Conservation (phyloP, 2,888 invertebrate species). For the Leptinotarsa haldemani region DNA sequence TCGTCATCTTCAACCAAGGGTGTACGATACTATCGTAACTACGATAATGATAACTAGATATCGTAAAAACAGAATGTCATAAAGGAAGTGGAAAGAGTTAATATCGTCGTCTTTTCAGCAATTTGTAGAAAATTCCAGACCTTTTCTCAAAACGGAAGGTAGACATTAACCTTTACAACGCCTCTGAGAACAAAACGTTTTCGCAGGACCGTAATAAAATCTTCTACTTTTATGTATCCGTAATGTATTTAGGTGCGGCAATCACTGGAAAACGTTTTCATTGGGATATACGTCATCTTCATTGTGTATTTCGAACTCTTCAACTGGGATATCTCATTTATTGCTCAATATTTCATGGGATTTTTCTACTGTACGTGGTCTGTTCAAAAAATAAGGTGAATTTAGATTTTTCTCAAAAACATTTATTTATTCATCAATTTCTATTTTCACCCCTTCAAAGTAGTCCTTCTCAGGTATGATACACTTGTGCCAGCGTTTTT, state of each 20-base stretch:
- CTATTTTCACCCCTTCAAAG: too few species aligned
- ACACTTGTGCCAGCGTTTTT: too few species aligned
- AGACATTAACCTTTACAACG: slow-evolving; percentile 55
- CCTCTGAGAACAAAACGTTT: slow-evolving; percentile 58
- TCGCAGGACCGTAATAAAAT: slow-evolving; percentile 62
- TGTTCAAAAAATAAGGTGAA: too few species aligned
- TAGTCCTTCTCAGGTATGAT: too few species aligned
- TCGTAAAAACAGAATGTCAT: slow-evolving; percentile 46
- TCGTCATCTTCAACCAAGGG: background rate
- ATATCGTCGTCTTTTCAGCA: slow-evolving; percentile 61
- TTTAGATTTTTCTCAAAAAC: too few species aligned
- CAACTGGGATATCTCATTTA: background rate
- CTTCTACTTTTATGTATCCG: slow-evolving; percentile 59
- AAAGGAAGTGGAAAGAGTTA: slow-evolving; percentile 52
- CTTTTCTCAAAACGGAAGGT: slow-evolving; percentile 53
- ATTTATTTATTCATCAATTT: too few species aligned
- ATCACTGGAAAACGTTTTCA: slow-evolving; percentile 46
- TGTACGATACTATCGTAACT: slow-evolving; percentile 35
- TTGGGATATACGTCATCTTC: slow-evolving; percentile 23
- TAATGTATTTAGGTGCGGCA: slow-evolving; percentile 59
- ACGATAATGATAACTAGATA: slow-evolving; percentile 40
- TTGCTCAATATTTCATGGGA: too few species aligned
- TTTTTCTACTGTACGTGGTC: too few species aligned
- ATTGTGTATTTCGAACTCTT: slow-evolving; percentile 9
- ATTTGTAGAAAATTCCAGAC: slow-evolving; percentile 54